phyloP scores from a whole-genome alignment of 2,113 vertebrate species.

The Strigops habroptila region DNA sequence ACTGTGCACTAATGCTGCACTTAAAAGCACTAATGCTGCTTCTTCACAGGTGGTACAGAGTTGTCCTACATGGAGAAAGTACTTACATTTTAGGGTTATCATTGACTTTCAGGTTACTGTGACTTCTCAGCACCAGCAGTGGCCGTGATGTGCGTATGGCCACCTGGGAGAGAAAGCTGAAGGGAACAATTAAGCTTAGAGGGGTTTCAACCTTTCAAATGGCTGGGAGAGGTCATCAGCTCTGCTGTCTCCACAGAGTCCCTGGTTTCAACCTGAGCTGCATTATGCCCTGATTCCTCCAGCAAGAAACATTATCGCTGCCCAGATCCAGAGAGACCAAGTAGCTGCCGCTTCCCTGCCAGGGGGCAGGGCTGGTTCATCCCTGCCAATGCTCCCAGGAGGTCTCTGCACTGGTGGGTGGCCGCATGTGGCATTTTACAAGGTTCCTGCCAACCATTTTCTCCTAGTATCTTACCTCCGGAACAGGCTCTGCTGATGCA shows the following conservation, averaged over 20 bases:
- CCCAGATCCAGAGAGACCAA: background rate
- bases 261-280: background rate
- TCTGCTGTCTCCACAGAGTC: fast-evolving
- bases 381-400: background rate
- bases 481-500: background rate
- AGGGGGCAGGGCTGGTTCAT: too few relatives aligned
- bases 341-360: background rate
- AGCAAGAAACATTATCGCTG: background rate
- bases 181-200: background rate
- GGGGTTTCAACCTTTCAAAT: background rate
- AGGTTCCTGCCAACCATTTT: background rate
- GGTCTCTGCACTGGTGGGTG: background rate
- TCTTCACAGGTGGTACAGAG: background rate
- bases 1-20: background rate
- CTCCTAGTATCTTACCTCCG: background rate
- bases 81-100: background rate
- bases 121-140: background rate
- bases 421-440: background rate
- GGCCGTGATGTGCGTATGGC: background rate
- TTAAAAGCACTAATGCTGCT: background rate
- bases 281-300: background rate
- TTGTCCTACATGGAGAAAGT: background rate
- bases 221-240: background rate
- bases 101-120: background rate
- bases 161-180: background rate